Percentiles rank a stretch among this genome's conserved stretches.
These are phyloP conservation scores for Lymantria dispar DNA, from an alignment of 2,888 invertebrate genomes.

Conservation along the genomic window DNA sequence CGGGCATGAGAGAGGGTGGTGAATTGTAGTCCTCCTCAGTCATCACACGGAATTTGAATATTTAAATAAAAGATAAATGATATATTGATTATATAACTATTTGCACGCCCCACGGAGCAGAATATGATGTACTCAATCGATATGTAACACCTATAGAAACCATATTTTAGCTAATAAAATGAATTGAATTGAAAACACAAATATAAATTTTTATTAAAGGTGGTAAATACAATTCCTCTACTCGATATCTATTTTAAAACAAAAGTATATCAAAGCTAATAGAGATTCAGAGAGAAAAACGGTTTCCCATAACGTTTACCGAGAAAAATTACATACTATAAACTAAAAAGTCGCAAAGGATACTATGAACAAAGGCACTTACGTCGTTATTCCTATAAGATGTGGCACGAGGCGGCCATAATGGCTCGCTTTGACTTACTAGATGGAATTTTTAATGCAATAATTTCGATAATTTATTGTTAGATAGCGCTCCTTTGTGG, in stretches of 20 bases:
- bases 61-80: too few relatives aligned
- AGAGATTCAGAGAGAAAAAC: constrained; percentile 50
- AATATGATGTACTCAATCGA: too few relatives aligned
- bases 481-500: constrained; percentile 79
- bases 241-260: constrained; percentile 19
- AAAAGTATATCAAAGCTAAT: constrained; percentile 47
- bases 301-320: constrained; percentile 67
- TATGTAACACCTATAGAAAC: too few relatives aligned
- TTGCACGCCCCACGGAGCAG: too few relatives aligned
- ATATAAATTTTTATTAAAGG: too few relatives aligned
- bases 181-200: too few relatives aligned
- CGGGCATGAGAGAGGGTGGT: too few relatives aligned
- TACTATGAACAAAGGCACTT: constrained; percentile 38
- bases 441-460: constrained; percentile 89
- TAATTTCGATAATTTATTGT: constrained; percentile 86
- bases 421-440: constrained; percentile 85
- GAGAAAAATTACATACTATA: constrained; percentile 51
- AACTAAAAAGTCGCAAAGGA: constrained; percentile 39
- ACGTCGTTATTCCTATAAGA: constrained; percentile 39
- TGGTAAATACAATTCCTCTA: not conserved
- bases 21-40: too few relatives aligned
- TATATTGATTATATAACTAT: too few relatives aligned
- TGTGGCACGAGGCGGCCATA: constrained; percentile 54
- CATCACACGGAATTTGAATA: too few relatives aligned
- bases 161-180: too few relatives aligned